A percentile compares a stretch with the other conserved stretches of the same genome.
Evolutionary conservation across 64 coral and sea anemone species (phyloP).

Genomic region (Porites australiensis): DNA sequence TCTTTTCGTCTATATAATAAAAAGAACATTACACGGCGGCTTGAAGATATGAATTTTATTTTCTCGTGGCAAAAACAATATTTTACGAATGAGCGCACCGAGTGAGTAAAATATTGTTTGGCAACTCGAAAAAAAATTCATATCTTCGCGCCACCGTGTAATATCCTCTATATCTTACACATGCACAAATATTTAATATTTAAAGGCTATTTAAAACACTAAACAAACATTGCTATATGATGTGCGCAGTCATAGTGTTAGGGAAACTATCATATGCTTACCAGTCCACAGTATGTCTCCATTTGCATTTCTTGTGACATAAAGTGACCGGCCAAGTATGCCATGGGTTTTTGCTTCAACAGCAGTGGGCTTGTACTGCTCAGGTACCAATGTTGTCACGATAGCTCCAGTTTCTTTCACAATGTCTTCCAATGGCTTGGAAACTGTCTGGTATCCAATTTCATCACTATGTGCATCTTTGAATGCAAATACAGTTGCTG

Average conservation of each 20-base stretch:
- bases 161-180: no score
- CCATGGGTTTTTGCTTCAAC: constrained; percentile 39
- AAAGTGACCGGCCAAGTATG: constrained; percentile 47
- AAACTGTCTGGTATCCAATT: constrained; percentile 26
- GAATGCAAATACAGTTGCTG: constrained; percentile 43
- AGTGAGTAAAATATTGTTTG: no score
- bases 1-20: no score
- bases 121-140: no score
- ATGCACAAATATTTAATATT: neutral
- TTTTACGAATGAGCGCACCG: no score
- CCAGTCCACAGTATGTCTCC: constrained; percentile 66
- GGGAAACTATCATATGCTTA: constrained; percentile 6
- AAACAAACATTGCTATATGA: neutral
- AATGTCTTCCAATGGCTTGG: constrained; percentile 7
- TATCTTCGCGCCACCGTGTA: no score
- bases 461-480: constrained; percentile 57
- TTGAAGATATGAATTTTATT: no score
- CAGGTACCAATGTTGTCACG: constrained; percentile 51
- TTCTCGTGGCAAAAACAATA: no score
- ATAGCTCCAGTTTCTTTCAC: neutral
- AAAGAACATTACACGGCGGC: no score
- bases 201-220: neutral
- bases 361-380: constrained; percentile 53
- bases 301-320: constrained; percentile 54
- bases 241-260: neutral